Evolutionary conservation across 2,113 vertebrate genomes (phyloP).

Genomic region (Urocynchramus pylzowi): DNA sequence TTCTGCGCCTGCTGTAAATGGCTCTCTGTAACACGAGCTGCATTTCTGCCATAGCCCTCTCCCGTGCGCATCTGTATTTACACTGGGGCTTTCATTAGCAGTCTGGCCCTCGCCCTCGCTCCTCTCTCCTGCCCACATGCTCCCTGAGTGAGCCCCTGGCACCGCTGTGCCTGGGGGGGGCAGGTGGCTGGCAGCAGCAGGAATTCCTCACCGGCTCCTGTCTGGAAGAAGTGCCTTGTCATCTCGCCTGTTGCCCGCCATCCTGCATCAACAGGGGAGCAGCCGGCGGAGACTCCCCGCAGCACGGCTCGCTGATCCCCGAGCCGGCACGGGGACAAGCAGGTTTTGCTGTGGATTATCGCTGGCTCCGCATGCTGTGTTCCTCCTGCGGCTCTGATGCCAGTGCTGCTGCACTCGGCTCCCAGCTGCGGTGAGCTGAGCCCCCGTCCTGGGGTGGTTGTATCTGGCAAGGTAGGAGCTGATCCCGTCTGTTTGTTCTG

Average conservation of each 20-base stretch:
- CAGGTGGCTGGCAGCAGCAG: not conserved
- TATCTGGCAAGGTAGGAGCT: constrained; percentile 28
- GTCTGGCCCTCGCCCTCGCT: not conserved
- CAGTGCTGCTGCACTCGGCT: not conserved
- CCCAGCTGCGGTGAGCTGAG: not conserved
- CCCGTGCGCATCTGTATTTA: constrained; percentile 17
- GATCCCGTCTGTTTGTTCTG: not conserved
- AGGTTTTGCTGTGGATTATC: constrained; percentile 10
- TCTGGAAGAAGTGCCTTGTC: constrained; percentile 20
- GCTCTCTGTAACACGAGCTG: constrained; percentile 32
- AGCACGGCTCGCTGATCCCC: not conserved
- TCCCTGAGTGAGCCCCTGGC: not conserved
- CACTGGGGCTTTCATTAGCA: not conserved
- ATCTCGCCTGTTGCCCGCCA: not conserved
- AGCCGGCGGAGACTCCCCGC: not conserved
- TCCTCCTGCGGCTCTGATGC: not conserved
- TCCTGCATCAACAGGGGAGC: not conserved
- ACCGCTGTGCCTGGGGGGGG: not conserved
- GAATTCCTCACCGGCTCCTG: not conserved
- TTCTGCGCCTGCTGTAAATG: constrained; percentile 1
- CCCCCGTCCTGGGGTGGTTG: not conserved
- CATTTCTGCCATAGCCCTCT: constrained; percentile 32
- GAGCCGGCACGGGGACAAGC: not conserved
- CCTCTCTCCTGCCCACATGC: not conserved
- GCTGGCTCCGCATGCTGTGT: not conserved